phyloP scores from a whole-genome alignment of 2,888 invertebrate genomes.

The Helicoverpa assulta region DNA sequence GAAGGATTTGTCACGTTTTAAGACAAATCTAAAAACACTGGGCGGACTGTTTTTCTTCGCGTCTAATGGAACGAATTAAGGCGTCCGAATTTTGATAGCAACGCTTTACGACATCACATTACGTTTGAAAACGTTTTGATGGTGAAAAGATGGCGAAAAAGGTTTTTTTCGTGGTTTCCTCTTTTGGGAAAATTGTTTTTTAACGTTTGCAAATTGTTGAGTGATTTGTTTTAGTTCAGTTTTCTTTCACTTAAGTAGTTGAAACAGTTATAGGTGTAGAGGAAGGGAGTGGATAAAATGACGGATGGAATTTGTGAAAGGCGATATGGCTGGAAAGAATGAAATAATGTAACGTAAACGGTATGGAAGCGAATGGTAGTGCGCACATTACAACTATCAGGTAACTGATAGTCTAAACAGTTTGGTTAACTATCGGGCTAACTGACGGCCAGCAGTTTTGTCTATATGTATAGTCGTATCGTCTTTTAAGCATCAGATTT shows the following conservation, averaged over 20 bases:
- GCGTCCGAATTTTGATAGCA: constrained; percentile 32
- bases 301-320: too few relatives aligned
- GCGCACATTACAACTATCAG: too few relatives aligned
- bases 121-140: constrained; percentile 39
- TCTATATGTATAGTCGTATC: not conserved
- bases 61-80: constrained; percentile 58
- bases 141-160: constrained; percentile 7
- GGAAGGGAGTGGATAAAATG: too few relatives aligned
- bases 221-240: too few relatives aligned
- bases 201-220: not conserved
- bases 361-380: too few relatives aligned
- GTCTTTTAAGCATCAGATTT: not conserved
- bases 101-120: constrained; percentile 38
- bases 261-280: too few relatives aligned
- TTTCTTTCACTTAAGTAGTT: too few relatives aligned
- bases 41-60: constrained; percentile 35
- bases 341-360: too few relatives aligned
- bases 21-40: constrained; percentile 52
- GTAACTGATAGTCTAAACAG: too few relatives aligned
- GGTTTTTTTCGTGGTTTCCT: constrained; percentile 25
- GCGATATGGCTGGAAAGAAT: too few relatives aligned
- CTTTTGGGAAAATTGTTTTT: constrained; percentile 8
- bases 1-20: constrained; percentile 64
- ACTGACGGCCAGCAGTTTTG: too few relatives aligned
- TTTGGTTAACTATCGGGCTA: too few relatives aligned